phyloP scores from a whole-genome alignment of 23 tunicate genomes.

The Diplosoma virens region DNA sequence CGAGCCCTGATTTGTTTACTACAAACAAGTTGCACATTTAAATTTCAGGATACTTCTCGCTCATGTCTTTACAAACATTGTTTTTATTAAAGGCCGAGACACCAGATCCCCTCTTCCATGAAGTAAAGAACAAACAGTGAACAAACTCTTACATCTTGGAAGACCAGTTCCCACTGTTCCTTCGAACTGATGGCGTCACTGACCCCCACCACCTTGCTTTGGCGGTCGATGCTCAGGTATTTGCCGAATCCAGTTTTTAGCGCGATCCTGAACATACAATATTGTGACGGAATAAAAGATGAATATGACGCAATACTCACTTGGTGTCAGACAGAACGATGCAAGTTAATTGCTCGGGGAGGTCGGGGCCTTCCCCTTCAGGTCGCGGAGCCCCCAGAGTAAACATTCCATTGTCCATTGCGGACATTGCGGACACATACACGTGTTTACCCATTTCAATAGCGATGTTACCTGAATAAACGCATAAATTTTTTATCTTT shows the following conservation, averaged over 20 bases:
- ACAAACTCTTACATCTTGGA: constrained; percentile 50
- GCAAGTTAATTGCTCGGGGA: constrained; percentile 90
- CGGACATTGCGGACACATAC: constrained; percentile 84
- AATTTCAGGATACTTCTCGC: no score
- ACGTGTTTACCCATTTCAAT: constrained; percentile 95
- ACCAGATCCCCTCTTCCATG: no score
- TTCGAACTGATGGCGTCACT: constrained; percentile 90
- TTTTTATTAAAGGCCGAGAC: no score
- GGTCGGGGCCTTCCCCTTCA: constrained; percentile 89
- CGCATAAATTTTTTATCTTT: no score
- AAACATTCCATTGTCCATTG: constrained; percentile 95
- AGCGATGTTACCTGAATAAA: constrained; percentile 53
- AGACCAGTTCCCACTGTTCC: constrained; percentile 98
- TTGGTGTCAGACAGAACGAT: constrained; percentile 75
- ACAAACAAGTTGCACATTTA: no score
- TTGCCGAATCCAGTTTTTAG: constrained; percentile 95
- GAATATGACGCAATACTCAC: no score
- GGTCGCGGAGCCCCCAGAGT: constrained; percentile 85
- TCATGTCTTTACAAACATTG: no score
- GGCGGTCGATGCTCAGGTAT: constrained; percentile 67
- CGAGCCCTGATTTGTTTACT: no score
- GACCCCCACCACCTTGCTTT: constrained; percentile 72
- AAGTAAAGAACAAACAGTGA: not conserved
- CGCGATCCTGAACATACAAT: constrained; percentile 49
- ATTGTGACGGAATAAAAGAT: no score